Base-by-base conservation (phyloP, 2,888 invertebrate species). In the Stenodera caucasica region DNA sequence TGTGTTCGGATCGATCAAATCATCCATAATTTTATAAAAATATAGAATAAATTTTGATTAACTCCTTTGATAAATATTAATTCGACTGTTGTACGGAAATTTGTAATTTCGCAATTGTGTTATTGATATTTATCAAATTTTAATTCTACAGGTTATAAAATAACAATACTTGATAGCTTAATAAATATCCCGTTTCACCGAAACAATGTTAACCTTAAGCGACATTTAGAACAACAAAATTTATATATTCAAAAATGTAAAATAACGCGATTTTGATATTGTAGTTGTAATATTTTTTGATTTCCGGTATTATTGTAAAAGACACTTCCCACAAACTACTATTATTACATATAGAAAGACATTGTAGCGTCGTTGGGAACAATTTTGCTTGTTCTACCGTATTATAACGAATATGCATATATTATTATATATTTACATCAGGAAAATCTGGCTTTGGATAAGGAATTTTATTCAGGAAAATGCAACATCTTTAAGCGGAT, bases 291-390 rank as follows among this genome's bases (percentile, higher is more conserved):
- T n/a, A n/a, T n/a, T n/a, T n/a, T n/a, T n/a, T 45, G 45, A 2
- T 45, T 45, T 18, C 9, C 15, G 15, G 37, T 37, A 55, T 55
- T 52, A 51, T 15, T 51, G 33, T 21, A 18, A 49, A 18, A 53
- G 58, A 65, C 57, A 49, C 57, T 56, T 52, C 55, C 56, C 59
- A 55, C 45, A 45, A 23, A 23, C 23, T 45, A 57, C 65, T 61
- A 66, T 70, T 65, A 73, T 72, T 71, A 71, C 67, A 70, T 71
- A 71, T 75, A 71, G 78, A 78, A 78, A 78, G 78, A 78, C 78
- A 72, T 73, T 71, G 78, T 78, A 78, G 78, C 75, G 72, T 73
- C 66, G 63, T 70, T 67, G 67, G 65, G 65, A 70, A 71, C 68
- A 69, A 65, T 66, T 56, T 70, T 67, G 57, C 59, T 60, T 63